Evolutionary conservation across 2,113 vertebrate species (phyloP).

Genomic region (Eupsittula cactorum): DNA sequence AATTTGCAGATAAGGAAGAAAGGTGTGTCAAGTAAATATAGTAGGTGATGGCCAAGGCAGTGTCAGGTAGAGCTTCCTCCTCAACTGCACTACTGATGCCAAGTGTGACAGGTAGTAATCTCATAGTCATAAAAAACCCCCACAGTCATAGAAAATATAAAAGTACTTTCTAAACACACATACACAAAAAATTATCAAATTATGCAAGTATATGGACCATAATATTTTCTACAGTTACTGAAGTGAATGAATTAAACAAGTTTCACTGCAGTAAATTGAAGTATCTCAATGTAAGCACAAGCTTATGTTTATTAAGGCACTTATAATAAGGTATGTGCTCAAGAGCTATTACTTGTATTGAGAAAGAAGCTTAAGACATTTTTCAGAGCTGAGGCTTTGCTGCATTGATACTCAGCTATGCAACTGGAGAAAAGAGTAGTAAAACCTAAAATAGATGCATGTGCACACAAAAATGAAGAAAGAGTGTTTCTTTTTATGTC

Average conservation of each 20-base stretch:
- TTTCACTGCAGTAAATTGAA: neutral
- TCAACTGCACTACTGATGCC: neutral
- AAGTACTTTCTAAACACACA: neutral
- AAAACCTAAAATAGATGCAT: conserved; percentile 41
- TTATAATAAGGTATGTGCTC: neutral
- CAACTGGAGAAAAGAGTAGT: neutral
- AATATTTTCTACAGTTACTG: neutral
- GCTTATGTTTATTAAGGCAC: neutral
- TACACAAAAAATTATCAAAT: neutral
- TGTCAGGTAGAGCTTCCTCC: neutral
- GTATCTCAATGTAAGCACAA: neutral
- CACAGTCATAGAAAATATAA: neutral
- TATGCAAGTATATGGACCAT: neutral
- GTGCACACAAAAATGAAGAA: conserved; percentile 38
- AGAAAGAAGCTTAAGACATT: neutral
- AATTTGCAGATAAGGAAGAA: neutral
- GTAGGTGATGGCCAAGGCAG: neutral
- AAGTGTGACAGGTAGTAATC: neutral
- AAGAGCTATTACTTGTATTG: neutral
- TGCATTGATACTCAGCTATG: neutral
- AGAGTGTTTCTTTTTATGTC: conserved; percentile 58
- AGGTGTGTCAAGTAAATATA: neutral
- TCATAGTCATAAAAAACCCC: neutral
- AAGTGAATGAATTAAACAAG: neutral
- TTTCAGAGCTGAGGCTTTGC: neutral